Percentiles rank a stretch among this genome's conserved stretches.
phyloP scores from a whole-genome alignment of 2,888 invertebrate species.

The Caradrina clavipalpis region DNA sequence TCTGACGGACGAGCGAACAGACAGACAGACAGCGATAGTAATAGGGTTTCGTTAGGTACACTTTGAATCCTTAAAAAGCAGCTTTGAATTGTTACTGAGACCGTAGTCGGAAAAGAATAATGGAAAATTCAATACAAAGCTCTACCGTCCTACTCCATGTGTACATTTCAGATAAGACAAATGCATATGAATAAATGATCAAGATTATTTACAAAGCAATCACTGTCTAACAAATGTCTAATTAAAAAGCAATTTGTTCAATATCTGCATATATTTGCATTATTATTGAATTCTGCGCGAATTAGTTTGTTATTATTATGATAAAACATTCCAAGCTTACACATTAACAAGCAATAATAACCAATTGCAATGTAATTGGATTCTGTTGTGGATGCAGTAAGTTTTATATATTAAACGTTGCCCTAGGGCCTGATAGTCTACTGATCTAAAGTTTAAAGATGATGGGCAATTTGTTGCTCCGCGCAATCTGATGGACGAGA shows the following conservation, averaged over 20 bases:
- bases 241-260: constrained; percentile 26
- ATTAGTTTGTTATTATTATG: constrained; percentile 45
- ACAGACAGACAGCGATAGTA: too few relatives aligned
- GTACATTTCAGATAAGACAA: neutral
- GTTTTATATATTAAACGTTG: constrained; percentile 21
- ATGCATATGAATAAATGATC: neutral
- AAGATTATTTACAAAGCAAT: constrained; percentile 15
- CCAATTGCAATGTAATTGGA: constrained; percentile 63
- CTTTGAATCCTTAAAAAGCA: too few relatives aligned
- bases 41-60: too few relatives aligned
- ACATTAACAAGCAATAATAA: constrained; percentile 62
- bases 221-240: constrained; percentile 20
- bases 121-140: neutral
- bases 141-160: neutral
- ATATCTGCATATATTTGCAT: constrained; percentile 24
- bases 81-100: too few relatives aligned
- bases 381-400: constrained; percentile 52
- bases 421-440: constrained; percentile 33
- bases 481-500: constrained; percentile 21
- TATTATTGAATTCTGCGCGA: constrained; percentile 34
- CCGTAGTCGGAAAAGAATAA: neutral
- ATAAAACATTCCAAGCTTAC: constrained; percentile 54
- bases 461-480: constrained; percentile 39
- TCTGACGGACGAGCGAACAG: too few relatives aligned
- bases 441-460: constrained; percentile 42